phyloP scores from a whole-genome alignment of 2,888 invertebrate genomes.

The Drosophila dives region DNA sequence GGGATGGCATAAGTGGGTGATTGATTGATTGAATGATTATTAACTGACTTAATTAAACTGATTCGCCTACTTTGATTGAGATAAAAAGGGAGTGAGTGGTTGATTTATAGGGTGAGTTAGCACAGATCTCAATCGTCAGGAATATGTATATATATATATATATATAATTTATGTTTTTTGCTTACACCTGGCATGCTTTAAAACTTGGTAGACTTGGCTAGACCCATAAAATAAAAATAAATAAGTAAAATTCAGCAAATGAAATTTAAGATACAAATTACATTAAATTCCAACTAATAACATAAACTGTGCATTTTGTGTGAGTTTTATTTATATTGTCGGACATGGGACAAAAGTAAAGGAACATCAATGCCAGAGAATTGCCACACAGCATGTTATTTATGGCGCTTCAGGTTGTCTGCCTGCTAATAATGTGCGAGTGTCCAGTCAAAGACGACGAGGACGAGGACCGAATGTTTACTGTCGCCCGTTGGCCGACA shows the following conservation, averaged over 20 bases:
- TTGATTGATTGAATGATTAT: not conserved
- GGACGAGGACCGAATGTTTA: conserved; percentile 23
- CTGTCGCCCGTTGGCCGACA: conserved; percentile 20
- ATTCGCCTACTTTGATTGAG: not conserved
- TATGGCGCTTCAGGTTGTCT: conserved; percentile 70
- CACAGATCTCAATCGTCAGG: not conserved
- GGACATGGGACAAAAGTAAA: conserved; percentile 52
- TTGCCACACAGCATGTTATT: conserved; percentile 69
- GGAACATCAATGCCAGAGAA: conserved; percentile 41
- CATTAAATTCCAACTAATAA: conserved; percentile 49
- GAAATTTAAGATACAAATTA: conserved; percentile 48
- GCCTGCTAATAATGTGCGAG: conserved; percentile 75
- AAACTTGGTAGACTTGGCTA: not conserved
- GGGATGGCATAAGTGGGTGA: accelerated
- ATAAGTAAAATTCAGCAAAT: conserved; percentile 1
- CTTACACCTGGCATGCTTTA: not conserved
- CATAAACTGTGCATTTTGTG: conserved; percentile 33
- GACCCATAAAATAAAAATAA: conserved; percentile 24
- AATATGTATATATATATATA: not conserved
- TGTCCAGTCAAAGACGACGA: conserved; percentile 37
- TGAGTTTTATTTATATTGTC: conserved; percentile 30
- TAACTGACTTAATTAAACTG: not conserved
- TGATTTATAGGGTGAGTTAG: not conserved
- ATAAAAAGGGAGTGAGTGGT: not conserved
- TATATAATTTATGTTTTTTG: not conserved